Evolutionary conservation across 2,888 invertebrate species (phyloP).

Genomic region (Choreutis nemorana): DNA sequence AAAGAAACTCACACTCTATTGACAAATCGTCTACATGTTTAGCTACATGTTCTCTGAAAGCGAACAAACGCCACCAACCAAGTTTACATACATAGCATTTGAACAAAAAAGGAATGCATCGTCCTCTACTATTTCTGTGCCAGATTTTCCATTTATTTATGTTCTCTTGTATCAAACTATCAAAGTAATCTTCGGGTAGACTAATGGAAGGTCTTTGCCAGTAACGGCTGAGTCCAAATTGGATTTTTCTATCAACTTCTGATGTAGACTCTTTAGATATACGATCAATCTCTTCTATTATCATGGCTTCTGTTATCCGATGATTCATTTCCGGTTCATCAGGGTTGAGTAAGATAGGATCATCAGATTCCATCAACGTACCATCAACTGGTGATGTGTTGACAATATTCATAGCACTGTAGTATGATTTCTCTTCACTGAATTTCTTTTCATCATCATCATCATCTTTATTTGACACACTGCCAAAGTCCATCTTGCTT

Average conservation of each 20-base stretch:
- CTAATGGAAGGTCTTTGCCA: constrained; percentile 10
- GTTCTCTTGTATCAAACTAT: constrained; percentile 13
- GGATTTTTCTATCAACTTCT: constrained; percentile 17
- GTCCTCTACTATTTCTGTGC: constrained; percentile 4
- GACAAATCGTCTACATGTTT: constrained; percentile 6
- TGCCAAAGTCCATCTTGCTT: too few species aligned
- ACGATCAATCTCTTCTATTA: constrained; percentile 11
- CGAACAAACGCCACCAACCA: constrained; percentile 28
- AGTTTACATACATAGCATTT: constrained; percentile 30
- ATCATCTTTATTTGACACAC: too few species aligned
- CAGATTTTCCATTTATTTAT: constrained; percentile 18
- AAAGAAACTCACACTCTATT: constrained; percentile 10
- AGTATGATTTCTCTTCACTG: too few species aligned
- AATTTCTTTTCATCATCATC: too few species aligned
- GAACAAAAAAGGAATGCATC: constrained; percentile 23
- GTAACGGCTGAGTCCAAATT: constrained; percentile 16
- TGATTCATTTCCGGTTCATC: constrained; percentile 4
- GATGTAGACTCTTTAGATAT: constrained; percentile 8
- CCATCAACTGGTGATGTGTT: too few species aligned
- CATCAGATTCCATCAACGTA: constrained; percentile 15
- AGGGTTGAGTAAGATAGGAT: constrained; percentile 4
- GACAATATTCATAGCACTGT: too few species aligned
- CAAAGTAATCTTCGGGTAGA: neutral
- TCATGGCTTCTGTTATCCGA: constrained; percentile 5
- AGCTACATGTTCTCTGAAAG: constrained; percentile 23